Percentiles rank a stretch among this genome's conserved stretches.
Evolutionary conservation across 2,113 vertebrate species (phyloP).

Genomic region (Menidia beryllina): DNA sequence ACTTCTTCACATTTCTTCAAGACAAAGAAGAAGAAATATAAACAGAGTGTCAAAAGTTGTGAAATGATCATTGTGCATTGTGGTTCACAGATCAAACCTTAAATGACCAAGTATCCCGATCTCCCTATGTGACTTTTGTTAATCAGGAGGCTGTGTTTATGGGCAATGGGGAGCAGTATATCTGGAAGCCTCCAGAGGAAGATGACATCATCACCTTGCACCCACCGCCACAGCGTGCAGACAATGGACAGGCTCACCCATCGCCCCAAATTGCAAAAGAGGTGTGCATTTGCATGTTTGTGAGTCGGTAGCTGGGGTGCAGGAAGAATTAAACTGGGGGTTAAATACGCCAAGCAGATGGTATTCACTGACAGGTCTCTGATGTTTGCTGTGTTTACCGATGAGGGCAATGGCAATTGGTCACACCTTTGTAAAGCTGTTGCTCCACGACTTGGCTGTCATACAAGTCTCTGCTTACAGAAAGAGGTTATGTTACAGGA

Average conservation of each 20-base stretch:
- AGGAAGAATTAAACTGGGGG: background rate
- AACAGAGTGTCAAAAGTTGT: background rate
- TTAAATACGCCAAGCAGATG: slow-evolving; percentile 12
- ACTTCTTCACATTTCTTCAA: slow-evolving; percentile 11
- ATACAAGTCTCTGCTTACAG: slow-evolving; percentile 58
- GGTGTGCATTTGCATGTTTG: slow-evolving; percentile 50
- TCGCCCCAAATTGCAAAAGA: slow-evolving; percentile 73
- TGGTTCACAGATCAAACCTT: background rate
- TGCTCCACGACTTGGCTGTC: slow-evolving; percentile 67
- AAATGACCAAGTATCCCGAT: slow-evolving; percentile 5
- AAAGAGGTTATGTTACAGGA: slow-evolving; percentile 57
- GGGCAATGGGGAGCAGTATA: slow-evolving; percentile 85
- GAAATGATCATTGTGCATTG: background rate
- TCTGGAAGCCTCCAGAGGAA: slow-evolving; percentile 86
- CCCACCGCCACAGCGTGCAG: slow-evolving; percentile 63
- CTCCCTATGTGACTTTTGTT: slow-evolving; percentile 29
- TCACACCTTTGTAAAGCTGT: slow-evolving; percentile 43
- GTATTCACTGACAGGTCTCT: slow-evolving; percentile 23
- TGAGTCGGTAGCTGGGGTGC: background rate
- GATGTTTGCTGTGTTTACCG: slow-evolving; percentile 59
- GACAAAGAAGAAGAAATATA: background rate
- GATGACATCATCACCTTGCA: slow-evolving; percentile 78
- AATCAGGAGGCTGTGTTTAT: slow-evolving; percentile 82
- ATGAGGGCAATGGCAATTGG: slow-evolving; percentile 42
- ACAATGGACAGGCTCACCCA: slow-evolving; percentile 73